Conservation (phyloP, 30 jellyfish, hydroid and myxozoan species). For the Chrysaora quinquecirrha region DNA sequence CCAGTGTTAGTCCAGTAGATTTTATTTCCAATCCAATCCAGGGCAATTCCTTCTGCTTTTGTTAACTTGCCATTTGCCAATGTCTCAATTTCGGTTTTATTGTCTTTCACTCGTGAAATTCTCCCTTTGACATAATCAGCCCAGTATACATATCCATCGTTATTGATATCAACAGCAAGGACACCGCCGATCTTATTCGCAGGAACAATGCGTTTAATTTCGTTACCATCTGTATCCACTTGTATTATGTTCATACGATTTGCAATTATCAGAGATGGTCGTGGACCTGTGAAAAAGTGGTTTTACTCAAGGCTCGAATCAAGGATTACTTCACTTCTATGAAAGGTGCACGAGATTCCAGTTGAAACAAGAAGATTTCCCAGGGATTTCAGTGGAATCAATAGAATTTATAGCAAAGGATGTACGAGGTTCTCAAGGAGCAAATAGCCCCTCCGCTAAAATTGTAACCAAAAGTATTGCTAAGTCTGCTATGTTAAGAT, state of each 20-base stretch:
- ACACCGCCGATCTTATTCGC: conserved; percentile 60
- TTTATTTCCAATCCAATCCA: conserved; percentile 95
- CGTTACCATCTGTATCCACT: conserved; percentile 68
- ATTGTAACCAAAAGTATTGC: no score
- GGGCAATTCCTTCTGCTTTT: conserved; percentile 90
- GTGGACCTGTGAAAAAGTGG: conserved; percentile 78
- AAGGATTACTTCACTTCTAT: no score
- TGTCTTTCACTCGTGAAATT: conserved; percentile 53
- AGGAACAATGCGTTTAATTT: conserved; percentile 54
- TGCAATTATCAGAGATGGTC: conserved; percentile 83
- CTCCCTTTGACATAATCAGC: conserved; percentile 82
- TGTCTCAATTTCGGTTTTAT: conserved; percentile 31
- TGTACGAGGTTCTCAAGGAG: no score
- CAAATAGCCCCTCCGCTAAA: no score
- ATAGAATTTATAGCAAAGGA: no score
- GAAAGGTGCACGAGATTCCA: no score
- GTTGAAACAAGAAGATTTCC: no score
- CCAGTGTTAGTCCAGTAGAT: conserved; percentile 97
- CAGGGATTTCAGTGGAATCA: no score
- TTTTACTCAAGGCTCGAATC: no score
- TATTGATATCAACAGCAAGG: conserved; percentile 78
- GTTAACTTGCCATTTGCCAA: conserved; percentile 67
- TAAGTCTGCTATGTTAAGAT: no score
- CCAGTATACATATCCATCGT: conserved; percentile 83
- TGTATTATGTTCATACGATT: conserved; percentile 80